phyloP scores from a whole-genome alignment of 1,140 invertebrate genomes.

The Temnothorax nylanderi region DNA sequence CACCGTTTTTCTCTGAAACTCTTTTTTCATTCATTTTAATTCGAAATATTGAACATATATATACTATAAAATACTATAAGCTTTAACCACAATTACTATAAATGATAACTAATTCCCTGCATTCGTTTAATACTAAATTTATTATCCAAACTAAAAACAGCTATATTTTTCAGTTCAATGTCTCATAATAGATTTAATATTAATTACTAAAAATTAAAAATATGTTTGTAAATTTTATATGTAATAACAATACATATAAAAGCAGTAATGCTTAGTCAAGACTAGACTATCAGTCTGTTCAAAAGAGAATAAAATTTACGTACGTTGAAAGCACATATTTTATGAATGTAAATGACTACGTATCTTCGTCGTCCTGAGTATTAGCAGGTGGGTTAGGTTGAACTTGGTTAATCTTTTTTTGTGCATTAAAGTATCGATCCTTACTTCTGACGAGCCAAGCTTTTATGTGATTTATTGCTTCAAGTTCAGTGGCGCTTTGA shows the following conservation, averaged over 20 bases:
- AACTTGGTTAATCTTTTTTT: background rate
- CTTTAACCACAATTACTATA: no score
- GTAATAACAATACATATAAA: constrained; percentile 7
- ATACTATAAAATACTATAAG: background rate
- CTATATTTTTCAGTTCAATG: background rate
- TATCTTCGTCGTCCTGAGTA: background rate
- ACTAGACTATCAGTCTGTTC: constrained; percentile 25
- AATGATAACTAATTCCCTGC: no score
- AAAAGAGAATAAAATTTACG: background rate
- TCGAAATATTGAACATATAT: background rate
- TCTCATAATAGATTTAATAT: background rate
- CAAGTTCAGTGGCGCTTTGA: background rate
- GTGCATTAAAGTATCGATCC: constrained; percentile 34
- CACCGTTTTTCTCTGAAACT: constrained; percentile 4
- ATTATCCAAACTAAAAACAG: no score
- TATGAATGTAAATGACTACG: background rate
- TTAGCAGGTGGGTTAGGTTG: background rate
- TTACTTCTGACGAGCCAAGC: constrained; percentile 39
- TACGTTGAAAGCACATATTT: background rate
- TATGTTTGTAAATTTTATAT: constrained; percentile 3
- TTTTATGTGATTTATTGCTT: constrained; percentile 31
- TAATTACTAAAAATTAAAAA: constrained; percentile 14
- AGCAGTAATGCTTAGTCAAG: background rate
- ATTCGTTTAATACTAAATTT: no score
- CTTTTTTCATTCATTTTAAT: constrained; percentile 1